A percentile compares a stretch with the other conserved stretches of the same genome.
Evolutionary conservation across 2,113 vertebrate species (phyloP).

Genomic region (Thermophis baileyi): DNA sequence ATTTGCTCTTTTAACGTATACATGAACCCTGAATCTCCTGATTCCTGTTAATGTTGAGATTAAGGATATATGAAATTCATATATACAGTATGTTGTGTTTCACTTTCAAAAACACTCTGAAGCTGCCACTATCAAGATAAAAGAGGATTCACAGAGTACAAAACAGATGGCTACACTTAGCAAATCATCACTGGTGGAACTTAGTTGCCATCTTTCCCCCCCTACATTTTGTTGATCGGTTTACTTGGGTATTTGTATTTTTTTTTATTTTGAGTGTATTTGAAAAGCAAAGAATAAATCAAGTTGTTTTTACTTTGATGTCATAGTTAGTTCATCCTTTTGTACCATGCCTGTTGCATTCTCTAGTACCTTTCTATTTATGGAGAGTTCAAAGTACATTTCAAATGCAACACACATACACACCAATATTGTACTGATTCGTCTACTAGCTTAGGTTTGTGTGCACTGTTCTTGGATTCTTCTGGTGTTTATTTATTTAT

Average conservation of each 20-base stretch:
- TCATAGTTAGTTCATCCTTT: background rate
- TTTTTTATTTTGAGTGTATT: background rate
- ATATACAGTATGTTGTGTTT: background rate
- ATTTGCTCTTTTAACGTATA: background rate
- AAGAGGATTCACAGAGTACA: background rate
- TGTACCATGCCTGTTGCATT: background rate
- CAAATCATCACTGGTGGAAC: background rate
- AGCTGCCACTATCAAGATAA: background rate
- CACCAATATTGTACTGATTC: background rate
- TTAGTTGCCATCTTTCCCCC: background rate
- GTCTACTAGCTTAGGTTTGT: background rate
- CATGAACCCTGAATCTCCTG: background rate
- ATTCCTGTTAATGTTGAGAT: background rate
- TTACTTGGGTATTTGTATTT: background rate
- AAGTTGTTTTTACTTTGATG: background rate
- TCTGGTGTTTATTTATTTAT: too few relatives aligned
- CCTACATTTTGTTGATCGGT: background rate
- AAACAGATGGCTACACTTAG: background rate
- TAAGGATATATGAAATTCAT: background rate
- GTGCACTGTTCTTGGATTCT: background rate
- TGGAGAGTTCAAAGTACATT: background rate
- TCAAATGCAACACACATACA: background rate
- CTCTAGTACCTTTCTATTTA: background rate
- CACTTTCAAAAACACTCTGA: background rate
- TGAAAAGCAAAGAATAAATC: background rate